phyloP scores from a whole-genome alignment of 2,797 vertebrate genomes.

The Gorsachius magnificus region DNA sequence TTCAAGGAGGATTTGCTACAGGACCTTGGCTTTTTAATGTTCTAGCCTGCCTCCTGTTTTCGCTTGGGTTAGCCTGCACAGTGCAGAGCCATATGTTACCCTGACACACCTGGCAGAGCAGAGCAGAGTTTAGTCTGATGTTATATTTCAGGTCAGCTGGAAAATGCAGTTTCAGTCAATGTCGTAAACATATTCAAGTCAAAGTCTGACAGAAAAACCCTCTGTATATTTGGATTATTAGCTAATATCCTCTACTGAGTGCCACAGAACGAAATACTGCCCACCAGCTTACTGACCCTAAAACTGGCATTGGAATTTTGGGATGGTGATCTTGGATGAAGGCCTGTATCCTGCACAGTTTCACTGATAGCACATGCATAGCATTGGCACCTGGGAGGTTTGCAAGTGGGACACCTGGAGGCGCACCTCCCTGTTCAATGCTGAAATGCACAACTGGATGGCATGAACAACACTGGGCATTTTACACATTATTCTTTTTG shows the following conservation, averaged over 20 bases:
- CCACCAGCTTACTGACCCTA: neutral
- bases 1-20: neutral
- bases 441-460: neutral
- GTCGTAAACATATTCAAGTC: neutral
- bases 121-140: neutral
- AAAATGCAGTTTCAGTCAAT: neutral
- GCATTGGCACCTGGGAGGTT: neutral
- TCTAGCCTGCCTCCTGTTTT: neutral
- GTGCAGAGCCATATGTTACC: neutral
- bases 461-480: neutral
- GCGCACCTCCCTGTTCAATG: neutral
- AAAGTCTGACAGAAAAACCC: neutral
- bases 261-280: neutral
- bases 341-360: neutral
- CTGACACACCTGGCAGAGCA: neutral
- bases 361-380: neutral
- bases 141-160: neutral
- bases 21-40: neutral
- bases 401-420: neutral
- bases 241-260: neutral
- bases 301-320: neutral
- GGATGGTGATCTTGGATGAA: neutral
- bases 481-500: neutral
- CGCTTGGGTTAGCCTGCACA: neutral
- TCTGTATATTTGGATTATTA: neutral